A percentile compares a stretch with the other conserved stretches of the same genome.
Evolutionary conservation across 2,888 invertebrate species (phyloP).

Genomic region (Cancer borealis): DNA sequence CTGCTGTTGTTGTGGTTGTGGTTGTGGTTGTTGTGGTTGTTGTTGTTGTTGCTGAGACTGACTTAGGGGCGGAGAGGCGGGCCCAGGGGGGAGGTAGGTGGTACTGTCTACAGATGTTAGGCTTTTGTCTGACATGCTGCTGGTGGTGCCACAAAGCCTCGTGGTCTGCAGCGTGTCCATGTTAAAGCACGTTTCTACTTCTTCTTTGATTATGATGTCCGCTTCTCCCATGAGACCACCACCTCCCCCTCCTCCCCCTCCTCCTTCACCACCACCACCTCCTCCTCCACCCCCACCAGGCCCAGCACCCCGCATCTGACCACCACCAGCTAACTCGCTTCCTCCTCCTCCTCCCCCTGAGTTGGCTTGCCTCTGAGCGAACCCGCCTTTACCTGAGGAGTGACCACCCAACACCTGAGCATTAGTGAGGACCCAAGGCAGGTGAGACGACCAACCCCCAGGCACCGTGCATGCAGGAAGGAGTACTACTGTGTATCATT

Average conservation of each 20-base stretch:
- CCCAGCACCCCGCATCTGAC: constrained; percentile 71
- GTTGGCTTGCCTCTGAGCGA: constrained; percentile 68
- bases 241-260: constrained; percentile 62
- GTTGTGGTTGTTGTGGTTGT: constrained; percentile 63
- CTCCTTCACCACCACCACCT: constrained; percentile 60
- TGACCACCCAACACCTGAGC: constrained; percentile 69
- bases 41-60: constrained; percentile 62
- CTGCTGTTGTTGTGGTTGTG: constrained; percentile 58
- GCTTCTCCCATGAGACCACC: constrained; percentile 57
- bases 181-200: constrained; percentile 71
- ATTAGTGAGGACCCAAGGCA: constrained; percentile 71
- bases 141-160: constrained; percentile 55
- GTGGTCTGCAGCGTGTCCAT: constrained; percentile 72
- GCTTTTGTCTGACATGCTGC: constrained; percentile 60
- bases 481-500: constrained; percentile 22
- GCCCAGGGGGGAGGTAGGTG: constrained; percentile 70
- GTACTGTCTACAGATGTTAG: constrained; percentile 72
- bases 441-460: constrained; percentile 55
- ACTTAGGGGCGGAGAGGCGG: constrained; percentile 73
- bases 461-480: constrained; percentile 72
- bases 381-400: constrained; percentile 73
- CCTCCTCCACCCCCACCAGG: constrained; percentile 72
- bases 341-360: constrained; percentile 69
- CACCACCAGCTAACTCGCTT: constrained; percentile 70
- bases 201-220: constrained; percentile 65